Percentiles rank a stretch among this genome's conserved stretches.
Conservation (phyloP, 2,888 invertebrate genomes). For the Agrochola lota region DNA sequence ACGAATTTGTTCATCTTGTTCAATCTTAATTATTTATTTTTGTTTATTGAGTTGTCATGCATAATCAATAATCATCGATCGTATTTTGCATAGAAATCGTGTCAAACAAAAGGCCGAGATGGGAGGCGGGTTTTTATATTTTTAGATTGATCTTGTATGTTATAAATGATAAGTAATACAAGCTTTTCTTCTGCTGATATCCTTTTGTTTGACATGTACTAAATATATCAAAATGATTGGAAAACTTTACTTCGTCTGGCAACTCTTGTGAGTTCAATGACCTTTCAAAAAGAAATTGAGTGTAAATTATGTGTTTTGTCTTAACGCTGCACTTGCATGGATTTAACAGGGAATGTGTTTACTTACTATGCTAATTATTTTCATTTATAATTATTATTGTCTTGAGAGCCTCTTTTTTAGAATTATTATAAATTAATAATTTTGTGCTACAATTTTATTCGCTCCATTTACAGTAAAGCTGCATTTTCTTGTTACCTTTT, state of each 20-base stretch:
- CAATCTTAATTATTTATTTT: not conserved
- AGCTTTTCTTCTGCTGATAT: not conserved
- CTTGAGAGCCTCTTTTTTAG: conserved; percentile 29
- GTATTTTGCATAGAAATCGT: not conserved
- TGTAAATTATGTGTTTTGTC: conserved; percentile 73
- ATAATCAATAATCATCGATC: conserved; percentile 12
- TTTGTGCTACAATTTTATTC: conserved; percentile 8
- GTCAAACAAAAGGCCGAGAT: conserved; percentile 17
- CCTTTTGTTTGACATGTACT: conserved; percentile 14
- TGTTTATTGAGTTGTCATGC: conserved; percentile 32
- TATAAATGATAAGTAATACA: not conserved
- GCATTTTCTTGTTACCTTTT: conserved; percentile 6
- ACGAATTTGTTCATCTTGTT: not conserved
- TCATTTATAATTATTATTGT: conserved; percentile 19
- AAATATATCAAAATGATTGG: conserved; percentile 15
- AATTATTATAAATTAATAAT: not conserved
- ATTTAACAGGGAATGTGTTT: conserved; percentile 86
- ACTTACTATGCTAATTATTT: conserved; percentile 63
- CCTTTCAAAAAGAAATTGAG: conserved; percentile 41
- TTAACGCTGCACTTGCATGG: conserved; percentile 87
- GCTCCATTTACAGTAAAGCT: conserved; percentile 13
- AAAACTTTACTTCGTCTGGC: conserved; percentile 20
- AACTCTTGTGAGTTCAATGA: conserved; percentile 21
- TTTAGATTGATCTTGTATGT: not conserved
- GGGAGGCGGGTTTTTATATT: not conserved